phyloP scores from a whole-genome alignment of 2,888 invertebrate genomes.

The Osedax frankpressi region DNA sequence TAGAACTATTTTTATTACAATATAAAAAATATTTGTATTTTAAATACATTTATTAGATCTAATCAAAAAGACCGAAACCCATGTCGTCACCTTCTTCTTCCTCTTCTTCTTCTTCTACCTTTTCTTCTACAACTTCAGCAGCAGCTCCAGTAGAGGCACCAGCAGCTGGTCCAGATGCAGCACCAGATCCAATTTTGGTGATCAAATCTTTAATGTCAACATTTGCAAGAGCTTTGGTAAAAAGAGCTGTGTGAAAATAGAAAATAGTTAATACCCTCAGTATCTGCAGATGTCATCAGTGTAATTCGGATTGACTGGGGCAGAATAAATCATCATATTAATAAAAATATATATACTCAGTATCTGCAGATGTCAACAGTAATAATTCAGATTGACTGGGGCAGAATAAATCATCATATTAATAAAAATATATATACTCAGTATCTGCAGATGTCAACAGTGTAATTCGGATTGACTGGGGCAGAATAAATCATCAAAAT shows the following conservation, averaged over 20 bases:
- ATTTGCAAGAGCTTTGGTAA: slow-evolving; percentile 89
- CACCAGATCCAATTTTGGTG: slow-evolving; percentile 81
- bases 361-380: not conserved
- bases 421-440: not conserved
- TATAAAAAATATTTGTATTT: no score
- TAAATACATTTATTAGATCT: not conserved
- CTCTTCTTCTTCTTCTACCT: slow-evolving; percentile 17
- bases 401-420: not conserved
- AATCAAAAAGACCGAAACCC: slow-evolving; percentile 40
- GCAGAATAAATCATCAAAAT: slow-evolving; percentile 5
- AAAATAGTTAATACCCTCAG: not conserved
- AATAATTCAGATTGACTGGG: not conserved
- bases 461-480: not conserved
- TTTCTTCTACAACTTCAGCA: slow-evolving; percentile 18
- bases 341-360: not conserved
- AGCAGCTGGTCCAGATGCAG: slow-evolving; percentile 60
- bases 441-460: not conserved
- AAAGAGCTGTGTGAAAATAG: slow-evolving; percentile 51
- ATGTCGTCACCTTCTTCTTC: slow-evolving; percentile 43
- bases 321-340: slow-evolving; percentile 2
- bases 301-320: not conserved
- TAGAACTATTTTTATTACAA: no score
- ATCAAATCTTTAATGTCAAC: slow-evolving; percentile 83
- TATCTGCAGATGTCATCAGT: not conserved
- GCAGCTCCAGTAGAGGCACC: slow-evolving; percentile 33